Conservation (phyloP, 2,888 invertebrate species). For the Cataglyphis altisquamis region DNA sequence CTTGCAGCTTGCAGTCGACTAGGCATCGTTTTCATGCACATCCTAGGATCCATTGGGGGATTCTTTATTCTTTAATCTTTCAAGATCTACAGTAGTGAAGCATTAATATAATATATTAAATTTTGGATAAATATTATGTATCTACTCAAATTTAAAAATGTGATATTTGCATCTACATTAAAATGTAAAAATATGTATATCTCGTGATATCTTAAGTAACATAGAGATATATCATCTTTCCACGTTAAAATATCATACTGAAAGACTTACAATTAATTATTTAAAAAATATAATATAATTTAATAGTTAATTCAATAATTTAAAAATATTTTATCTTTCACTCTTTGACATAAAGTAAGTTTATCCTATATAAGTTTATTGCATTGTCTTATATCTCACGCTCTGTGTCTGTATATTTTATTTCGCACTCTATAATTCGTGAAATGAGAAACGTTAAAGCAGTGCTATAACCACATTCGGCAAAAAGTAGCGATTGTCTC, state of each 20-base stretch:
- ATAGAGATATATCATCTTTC: background rate
- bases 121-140: background rate
- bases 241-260: background rate
- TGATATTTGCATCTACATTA: background rate
- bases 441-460: background rate
- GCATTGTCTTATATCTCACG: background rate
- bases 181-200: background rate
- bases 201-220: background rate
- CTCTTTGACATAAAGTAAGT: background rate
- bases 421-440: background rate
- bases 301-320: background rate
- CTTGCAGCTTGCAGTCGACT: slow-evolving; percentile 28
- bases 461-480: background rate
- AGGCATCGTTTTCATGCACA: slow-evolving; percentile 13
- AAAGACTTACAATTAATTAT: background rate
- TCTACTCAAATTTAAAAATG: background rate
- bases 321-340: background rate
- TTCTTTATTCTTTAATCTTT: slow-evolving; percentile 4
- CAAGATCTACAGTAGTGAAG: background rate
- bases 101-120: background rate
- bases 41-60: background rate
- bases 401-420: background rate
- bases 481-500: slow-evolving; percentile 6
- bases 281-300: no score
- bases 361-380: background rate